phyloP scores from a whole-genome alignment of 2,113 vertebrate species.

The Phalacrocorax brasilianus region DNA sequence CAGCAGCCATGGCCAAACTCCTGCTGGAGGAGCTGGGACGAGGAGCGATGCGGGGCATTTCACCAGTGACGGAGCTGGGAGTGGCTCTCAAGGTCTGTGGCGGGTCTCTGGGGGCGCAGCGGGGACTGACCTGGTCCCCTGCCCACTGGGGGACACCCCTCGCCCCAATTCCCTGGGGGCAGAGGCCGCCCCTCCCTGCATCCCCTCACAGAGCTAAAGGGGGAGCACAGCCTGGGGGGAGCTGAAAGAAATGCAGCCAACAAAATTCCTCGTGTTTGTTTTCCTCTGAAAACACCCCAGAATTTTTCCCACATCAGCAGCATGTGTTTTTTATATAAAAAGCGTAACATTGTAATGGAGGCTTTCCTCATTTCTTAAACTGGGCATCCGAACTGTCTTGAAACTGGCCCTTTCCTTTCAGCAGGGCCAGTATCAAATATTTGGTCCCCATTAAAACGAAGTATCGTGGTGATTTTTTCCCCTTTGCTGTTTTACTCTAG shows the following conservation, averaged over 20 bases:
- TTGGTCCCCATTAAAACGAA: not conserved
- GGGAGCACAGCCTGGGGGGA: not conserved
- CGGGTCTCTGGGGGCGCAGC: not conserved
- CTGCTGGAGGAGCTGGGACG: not conserved
- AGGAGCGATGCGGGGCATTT: accelerated
- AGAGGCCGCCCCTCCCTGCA: not conserved
- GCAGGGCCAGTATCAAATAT: not conserved
- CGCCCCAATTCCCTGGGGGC: accelerated
- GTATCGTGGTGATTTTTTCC: not conserved
- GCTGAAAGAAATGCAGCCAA: not conserved
- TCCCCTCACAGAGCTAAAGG: not conserved
- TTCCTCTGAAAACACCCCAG: not conserved
- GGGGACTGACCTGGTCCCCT: accelerated
- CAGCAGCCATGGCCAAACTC: accelerated
- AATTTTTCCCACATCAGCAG: not conserved
- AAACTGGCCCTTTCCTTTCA: not conserved
- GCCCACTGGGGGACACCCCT: not conserved
- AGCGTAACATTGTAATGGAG: accelerated
- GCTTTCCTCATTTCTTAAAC: not conserved
- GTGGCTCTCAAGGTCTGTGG: not conserved
- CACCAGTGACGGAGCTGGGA: not conserved
- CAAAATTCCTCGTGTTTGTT: accelerated
- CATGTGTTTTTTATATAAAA: accelerated
- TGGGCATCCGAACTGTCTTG: too few species aligned
- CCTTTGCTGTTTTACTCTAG: not conserved